Evolutionary conservation across 1,140 invertebrate species (phyloP).

Genomic region (Anastrepha obliqua): DNA sequence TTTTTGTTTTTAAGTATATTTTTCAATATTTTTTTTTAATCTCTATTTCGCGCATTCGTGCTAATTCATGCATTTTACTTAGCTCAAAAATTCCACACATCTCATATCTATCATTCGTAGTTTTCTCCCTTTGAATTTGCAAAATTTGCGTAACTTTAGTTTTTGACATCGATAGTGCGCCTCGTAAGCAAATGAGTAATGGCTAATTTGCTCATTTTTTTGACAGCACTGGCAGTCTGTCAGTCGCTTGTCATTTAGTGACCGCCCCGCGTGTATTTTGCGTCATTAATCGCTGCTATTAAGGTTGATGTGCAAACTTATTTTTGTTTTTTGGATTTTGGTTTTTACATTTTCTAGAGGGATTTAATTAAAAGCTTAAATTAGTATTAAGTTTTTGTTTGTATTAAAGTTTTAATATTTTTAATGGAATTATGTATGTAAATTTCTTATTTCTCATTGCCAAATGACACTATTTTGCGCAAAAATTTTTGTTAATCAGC

Average conservation of each 20-base stretch:
- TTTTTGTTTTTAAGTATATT: too few species aligned
- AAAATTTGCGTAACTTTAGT: slow-evolving; percentile 24
- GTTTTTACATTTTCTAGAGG: too few species aligned
- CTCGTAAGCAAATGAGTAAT: not conserved
- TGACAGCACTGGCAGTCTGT: not conserved
- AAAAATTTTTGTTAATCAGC: not conserved
- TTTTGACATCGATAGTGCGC: not conserved
- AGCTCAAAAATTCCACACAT: not conserved
- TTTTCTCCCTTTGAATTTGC: not conserved
- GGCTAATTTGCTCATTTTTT: slow-evolving; percentile 21
- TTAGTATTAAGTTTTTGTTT: not conserved
- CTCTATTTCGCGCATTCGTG: not conserved
- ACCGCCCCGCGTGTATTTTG: not conserved
- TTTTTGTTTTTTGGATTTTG: too few species aligned
- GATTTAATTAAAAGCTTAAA: not conserved
- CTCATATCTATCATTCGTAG: not conserved
- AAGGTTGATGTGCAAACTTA: not conserved
- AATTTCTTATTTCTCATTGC: not conserved
- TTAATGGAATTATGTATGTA: not conserved
- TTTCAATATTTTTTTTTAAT: not conserved
- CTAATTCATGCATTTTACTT: not conserved
- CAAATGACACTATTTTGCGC: not conserved
- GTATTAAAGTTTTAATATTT: not conserved
- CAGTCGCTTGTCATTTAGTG: not conserved
- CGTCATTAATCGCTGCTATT: not conserved